Base-by-base conservation (phyloP, 2,113 vertebrate genomes). In the Heterocephalus glaber region DNA sequence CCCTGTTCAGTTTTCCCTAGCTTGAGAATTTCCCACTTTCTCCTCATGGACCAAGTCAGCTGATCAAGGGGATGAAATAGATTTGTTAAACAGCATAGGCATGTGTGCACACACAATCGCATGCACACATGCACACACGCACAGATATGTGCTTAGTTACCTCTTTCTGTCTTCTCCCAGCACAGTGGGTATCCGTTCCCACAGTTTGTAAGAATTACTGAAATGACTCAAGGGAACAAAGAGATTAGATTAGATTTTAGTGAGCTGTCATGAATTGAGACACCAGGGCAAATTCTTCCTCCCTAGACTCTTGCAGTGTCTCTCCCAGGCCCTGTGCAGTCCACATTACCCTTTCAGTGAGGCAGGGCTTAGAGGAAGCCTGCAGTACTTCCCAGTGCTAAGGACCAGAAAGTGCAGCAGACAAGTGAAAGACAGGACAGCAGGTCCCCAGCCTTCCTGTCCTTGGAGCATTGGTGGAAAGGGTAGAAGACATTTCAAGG, bases 301-400 rank as follows among this genome's bases (percentile, higher is more conserved):
- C 17, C 3, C 30, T 0, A 0, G 24, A 4, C 16, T 30, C 33
- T 52, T 0, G 1, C 17, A 1, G 44, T 2, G 1, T 9, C n/a
- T 20, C 13, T 49, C 26, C 10, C 5, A 3, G 5, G 12, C 7
- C 20, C 44, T 65, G 6, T 14, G 33, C 1, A 16, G 1, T 0
- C 22, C 20, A 0, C 11, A 0, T 17, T 33, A 30, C 24, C 14
- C 12, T 30, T 35, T 6, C 30, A 65, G 33, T 7, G 24, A 13
- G 6, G 6, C 44, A 3, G 7, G 16, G n/a, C 10, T 8, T 35
- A 10, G 65, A 33, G 28, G n/a, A 70, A 84, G 19, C 12, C 38
- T 7, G 22, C 7, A 4, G 8, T 4, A 2, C 7, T 17, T 61
- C 2, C 70, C 7, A 8, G 22, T 16, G 14, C 35, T 30, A 26